A percentile compares a stretch with the other conserved stretches of the same genome.
phyloP scores from a whole-genome alignment of 2,888 invertebrate genomes.

The Archaeoteleia sp. region DNA sequence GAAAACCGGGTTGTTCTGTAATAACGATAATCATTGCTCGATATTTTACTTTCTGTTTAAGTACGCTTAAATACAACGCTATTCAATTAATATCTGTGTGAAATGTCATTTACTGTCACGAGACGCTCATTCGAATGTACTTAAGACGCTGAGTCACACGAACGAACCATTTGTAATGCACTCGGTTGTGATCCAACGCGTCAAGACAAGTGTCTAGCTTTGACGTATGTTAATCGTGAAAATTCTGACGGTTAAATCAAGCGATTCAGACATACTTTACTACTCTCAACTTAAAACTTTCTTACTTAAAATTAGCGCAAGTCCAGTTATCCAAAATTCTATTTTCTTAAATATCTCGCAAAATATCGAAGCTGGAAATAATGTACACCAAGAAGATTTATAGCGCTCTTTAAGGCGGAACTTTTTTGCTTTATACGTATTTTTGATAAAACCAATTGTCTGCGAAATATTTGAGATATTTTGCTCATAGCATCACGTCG shows the following conservation, averaged over 20 bases:
- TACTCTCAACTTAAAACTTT: too few relatives aligned
- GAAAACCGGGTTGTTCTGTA: constrained; percentile 42
- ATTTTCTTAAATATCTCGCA: too few relatives aligned
- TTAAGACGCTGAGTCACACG: constrained; percentile 37
- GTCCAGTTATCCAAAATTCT: too few relatives aligned
- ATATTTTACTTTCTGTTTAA: constrained; percentile 48
- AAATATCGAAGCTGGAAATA: too few relatives aligned
- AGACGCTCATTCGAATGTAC: constrained; percentile 33
- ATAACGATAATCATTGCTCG: constrained; percentile 51
- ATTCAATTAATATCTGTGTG: constrained; percentile 48
- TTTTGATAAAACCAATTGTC: too few relatives aligned
- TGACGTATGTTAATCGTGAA: constrained; percentile 3
- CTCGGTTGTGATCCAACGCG: constrained; percentile 9
- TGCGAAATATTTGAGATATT: too few relatives aligned
- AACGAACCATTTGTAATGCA: neutral
- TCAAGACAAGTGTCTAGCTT: constrained; percentile 1
- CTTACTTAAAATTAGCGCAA: too few relatives aligned
- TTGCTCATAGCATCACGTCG: too few relatives aligned
- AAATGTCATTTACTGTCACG: constrained; percentile 45
- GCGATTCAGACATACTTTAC: neutral
- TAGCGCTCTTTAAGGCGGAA: too few relatives aligned
- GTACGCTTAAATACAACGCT: constrained; percentile 36
- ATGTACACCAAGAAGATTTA: too few relatives aligned
- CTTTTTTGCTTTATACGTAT: too few relatives aligned
- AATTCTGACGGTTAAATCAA: neutral